These are phyloP conservation scores for Polyodon spathula DNA, from an alignment of 2,113 vertebrate species.

Conservation along the genomic window DNA sequence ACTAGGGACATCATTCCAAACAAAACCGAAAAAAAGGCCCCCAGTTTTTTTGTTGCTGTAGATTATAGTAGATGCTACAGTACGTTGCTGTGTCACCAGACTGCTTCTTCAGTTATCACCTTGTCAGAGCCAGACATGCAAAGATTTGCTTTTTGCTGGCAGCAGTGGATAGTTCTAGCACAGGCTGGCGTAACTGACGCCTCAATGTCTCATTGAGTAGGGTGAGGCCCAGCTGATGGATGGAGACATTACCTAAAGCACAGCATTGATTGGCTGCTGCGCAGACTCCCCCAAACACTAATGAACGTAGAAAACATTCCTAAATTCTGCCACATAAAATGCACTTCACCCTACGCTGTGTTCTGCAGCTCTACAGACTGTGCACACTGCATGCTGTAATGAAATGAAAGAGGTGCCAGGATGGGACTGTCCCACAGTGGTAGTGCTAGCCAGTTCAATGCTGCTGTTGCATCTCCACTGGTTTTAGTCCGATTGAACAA, in stretches of 20 bases:
- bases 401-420: no score
- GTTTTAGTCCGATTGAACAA: no score
- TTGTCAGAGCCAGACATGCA: constrained; percentile 9
- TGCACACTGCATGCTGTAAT: no score
- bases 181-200: constrained; percentile 24
- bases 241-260: constrained; percentile 39
- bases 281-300: constrained; percentile 35
- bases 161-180: constrained; percentile 5
- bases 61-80: background rate
- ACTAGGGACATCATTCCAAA: no score
- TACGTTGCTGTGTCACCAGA: background rate
- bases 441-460: no score
- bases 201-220: constrained; percentile 37
- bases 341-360: no score
- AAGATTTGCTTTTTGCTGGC: background rate
- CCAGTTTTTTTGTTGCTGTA: background rate
- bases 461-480: no score
- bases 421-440: no score
- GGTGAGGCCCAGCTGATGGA: constrained; percentile 28
- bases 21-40: no score
- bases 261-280: constrained; percentile 28
- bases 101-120: constrained; percentile 3
- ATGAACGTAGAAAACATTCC: constrained; percentile 32
- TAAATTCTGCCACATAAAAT: background rate
- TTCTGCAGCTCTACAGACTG: no score